phyloP scores from a whole-genome alignment of 2,888 invertebrate genomes.

The Alcis repandata region DNA sequence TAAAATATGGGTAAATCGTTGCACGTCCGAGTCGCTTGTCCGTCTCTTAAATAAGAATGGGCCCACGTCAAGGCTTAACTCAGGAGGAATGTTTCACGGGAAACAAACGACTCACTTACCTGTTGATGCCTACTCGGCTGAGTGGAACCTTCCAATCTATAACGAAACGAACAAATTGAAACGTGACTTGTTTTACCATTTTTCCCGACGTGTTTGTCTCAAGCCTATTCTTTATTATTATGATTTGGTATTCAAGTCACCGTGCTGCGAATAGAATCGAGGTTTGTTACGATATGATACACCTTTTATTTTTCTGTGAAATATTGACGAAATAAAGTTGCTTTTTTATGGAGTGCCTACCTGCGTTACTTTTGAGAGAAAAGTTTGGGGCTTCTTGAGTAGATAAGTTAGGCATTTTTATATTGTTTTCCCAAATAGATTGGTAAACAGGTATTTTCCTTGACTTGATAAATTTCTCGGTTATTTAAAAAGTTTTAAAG shows the following conservation, averaged over 20 bases:
- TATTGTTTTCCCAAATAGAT: constrained; percentile 1
- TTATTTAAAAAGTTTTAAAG: not conserved
- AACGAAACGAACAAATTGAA: constrained; percentile 56
- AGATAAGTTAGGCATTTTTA: constrained; percentile 6
- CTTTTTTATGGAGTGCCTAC: constrained; percentile 21
- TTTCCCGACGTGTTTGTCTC: constrained; percentile 51
- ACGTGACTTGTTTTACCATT: constrained; percentile 67
- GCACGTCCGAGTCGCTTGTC: constrained; percentile 55
- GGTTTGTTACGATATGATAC: constrained; percentile 47
- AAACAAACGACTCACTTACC: constrained; percentile 82
- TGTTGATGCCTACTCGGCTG: constrained; percentile 71
- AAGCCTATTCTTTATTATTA: constrained; percentile 68
- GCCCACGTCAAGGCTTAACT: constrained; percentile 65
- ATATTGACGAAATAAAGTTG: constrained; percentile 48
- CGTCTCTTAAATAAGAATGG: constrained; percentile 53
- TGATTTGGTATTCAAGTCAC: constrained; percentile 50
- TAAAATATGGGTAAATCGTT: constrained; percentile 33
- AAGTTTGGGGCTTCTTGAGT: constrained; percentile 10
- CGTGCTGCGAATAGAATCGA: constrained; percentile 59
- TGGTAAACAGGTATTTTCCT: not conserved
- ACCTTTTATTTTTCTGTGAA: constrained; percentile 49
- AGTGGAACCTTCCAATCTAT: constrained; percentile 63
- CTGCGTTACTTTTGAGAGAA: constrained; percentile 16
- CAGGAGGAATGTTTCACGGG: constrained; percentile 67
- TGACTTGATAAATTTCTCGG: not conserved